Base-by-base conservation (phyloP, 2,888 invertebrate species). In the Apotomis turbidana region DNA sequence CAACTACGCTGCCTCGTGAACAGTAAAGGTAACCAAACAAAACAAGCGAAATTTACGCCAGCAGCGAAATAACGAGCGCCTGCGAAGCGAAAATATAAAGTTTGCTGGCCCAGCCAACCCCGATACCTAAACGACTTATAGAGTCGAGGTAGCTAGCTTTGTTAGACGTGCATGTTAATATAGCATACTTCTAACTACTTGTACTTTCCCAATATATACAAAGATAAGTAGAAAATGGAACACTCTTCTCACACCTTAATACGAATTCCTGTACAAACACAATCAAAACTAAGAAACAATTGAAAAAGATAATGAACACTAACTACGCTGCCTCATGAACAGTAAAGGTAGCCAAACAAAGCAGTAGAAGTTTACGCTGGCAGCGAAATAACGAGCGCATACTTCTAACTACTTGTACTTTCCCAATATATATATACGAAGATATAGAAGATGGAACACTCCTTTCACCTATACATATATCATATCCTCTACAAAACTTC, bases 11-110 rank as follows among this genome's bases (percentile, higher is more conserved):
- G 38, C 52, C n/a, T 62, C n/a, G 5, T 51, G 55, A 66, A 57
- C 49, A 49, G 51, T 62, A 46, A 72, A 72, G 72, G 72, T 72
- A 72, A 58, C 62, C 44, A 68, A 72, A 72, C 72, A 63, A 54
- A 36, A 58, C 52, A 49, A 63, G 64, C 54, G 10, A 70, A 72
- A 58, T 68, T 72, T 60, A 12, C 44, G 63, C 63, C 44, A 49
- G 46, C 68, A 46, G n/a, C 68, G 15, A 66, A 66, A 51, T 52
- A 51, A 59, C 49, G 54, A 71, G 57, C 62, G 55, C n/a, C 51
- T 52, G 38, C 72, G 68, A 52, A 62, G 64, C 59, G 64, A 62
- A 59, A 68, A 62, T 57, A 67, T 54, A 68, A 68, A 68, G 63
- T 72, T 71, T 51, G 52, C 41, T 46, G 54, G 52, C 60, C 54